phyloP scores from a whole-genome alignment of 2,888 invertebrate genomes.

The Serrognathus titanus region DNA sequence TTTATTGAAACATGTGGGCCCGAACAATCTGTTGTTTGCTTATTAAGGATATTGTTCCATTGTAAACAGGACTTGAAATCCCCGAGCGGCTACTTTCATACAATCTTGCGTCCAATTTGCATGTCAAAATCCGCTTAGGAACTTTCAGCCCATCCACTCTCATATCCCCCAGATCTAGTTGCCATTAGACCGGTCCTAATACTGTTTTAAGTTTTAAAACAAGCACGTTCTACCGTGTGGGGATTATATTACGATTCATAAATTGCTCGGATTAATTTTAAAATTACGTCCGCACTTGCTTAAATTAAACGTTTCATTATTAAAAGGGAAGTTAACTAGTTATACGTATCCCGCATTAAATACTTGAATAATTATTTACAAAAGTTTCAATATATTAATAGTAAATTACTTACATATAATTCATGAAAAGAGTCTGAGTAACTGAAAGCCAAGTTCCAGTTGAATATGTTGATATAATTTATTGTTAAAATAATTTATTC shows the following conservation, averaged over 20 bases:
- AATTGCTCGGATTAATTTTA: neutral
- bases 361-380: too few species aligned
- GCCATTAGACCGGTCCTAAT: conserved; percentile 17
- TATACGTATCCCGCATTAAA: too few species aligned
- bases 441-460: too few species aligned
- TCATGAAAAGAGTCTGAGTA: too few species aligned
- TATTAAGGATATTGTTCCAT: conserved; percentile 26
- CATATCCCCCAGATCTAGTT: conserved; percentile 20
- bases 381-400: too few species aligned
- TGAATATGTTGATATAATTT: too few species aligned
- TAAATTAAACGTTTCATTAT: too few species aligned
- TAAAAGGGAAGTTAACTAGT: too few species aligned
- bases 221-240: conserved; percentile 7
- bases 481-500: too few species aligned
- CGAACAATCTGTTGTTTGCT: conserved; percentile 21
- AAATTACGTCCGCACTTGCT: neutral
- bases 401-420: too few species aligned
- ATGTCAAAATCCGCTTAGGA: conserved; percentile 32
- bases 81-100: conserved; percentile 24
- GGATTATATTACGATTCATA: conserved; percentile 1
- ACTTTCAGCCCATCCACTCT: conserved; percentile 16
- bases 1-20: conserved; percentile 12
- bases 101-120: conserved; percentile 31
- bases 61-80: conserved; percentile 27
- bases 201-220: conserved; percentile 21